These are phyloP conservation scores for Samia ricini DNA, from an alignment of 1,140 invertebrate species.

Conservation along the genomic window DNA sequence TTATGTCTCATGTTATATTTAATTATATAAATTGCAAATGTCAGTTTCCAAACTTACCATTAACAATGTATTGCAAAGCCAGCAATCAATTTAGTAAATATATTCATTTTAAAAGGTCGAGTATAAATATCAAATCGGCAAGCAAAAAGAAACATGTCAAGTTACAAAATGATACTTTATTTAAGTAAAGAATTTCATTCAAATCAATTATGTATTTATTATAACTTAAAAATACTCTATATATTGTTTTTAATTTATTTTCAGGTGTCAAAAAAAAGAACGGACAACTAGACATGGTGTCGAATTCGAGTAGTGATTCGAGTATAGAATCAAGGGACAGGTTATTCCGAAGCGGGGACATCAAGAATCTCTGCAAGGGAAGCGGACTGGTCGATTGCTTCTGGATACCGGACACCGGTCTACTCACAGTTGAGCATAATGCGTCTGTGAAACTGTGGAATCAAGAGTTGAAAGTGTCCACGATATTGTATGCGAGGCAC, in stretches of 20 bases:
- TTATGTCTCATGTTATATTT: no score
- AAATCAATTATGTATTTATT: neutral
- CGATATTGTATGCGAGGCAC: slow-evolving; percentile 48
- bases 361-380: slow-evolving; percentile 31
- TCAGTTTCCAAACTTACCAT: no score
- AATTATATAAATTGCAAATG: no score
- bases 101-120: no score
- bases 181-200: no score
- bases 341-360: slow-evolving; percentile 32
- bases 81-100: no score
- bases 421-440: slow-evolving; percentile 57
- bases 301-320: slow-evolving; percentile 48
- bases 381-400: slow-evolving; percentile 53
- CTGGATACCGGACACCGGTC: slow-evolving; percentile 39
- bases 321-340: slow-evolving; percentile 42
- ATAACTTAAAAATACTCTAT: neutral
- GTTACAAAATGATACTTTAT: no score
- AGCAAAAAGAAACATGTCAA: no score
- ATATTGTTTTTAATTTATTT: neutral
- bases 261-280: slow-evolving; percentile 51
- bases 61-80: no score
- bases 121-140: no score
- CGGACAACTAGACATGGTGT: slow-evolving; percentile 35
- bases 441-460: slow-evolving; percentile 60
- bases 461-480: slow-evolving; percentile 32